Base-by-base conservation (phyloP, 64 coral and sea anemone genomes). In the Exaiptasia diaphana region DNA sequence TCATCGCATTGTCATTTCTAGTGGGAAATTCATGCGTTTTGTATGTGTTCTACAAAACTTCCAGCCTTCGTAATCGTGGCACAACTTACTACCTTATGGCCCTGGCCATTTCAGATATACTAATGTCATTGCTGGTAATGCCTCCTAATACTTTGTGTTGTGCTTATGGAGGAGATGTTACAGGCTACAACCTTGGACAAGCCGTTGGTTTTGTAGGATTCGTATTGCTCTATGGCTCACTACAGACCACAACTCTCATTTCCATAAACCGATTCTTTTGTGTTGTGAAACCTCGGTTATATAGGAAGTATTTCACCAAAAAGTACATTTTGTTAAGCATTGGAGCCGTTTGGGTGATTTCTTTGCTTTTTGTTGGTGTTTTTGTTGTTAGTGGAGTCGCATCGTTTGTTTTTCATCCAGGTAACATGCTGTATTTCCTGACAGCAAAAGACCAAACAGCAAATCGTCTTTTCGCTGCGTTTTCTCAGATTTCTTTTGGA, bases 81-180 rank as follows among this genome's bases (percentile, higher is more conserved):
- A 75, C 82, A 7, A 85, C 73, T 21, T n/a, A 61, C 4, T 85
- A 74, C 40, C 10, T 85, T 14, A 20, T 85, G 3, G 50, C 82
- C 3, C 29, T 85, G 38, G 69, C 82, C 37, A 30, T 75, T 12
- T 62, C 40, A 46, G 82, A 85, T 46, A 41, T 74, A 2, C 34
- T 60, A 0, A 48, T 38, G 26, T 20, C 82, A 21, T 10, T 63
- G 7, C 25, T 73, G 4, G 44, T 73, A 1, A 74, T 85, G 28
- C 82, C 82, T 0, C 28, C 58, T 0, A 62, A 73, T 13, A 85
- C 68, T 20, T 38, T 41, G 15, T 41, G 68, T 2, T 41, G 50
- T 22, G 71, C 73, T 75, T 49, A 50, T 15, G 68, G 68, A 8
- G 18, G 39, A 17, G 71, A 71, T 52, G 22, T 64, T 3, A 61